phyloP scores from a whole-genome alignment of 2,888 invertebrate genomes.

The Labia minor region DNA sequence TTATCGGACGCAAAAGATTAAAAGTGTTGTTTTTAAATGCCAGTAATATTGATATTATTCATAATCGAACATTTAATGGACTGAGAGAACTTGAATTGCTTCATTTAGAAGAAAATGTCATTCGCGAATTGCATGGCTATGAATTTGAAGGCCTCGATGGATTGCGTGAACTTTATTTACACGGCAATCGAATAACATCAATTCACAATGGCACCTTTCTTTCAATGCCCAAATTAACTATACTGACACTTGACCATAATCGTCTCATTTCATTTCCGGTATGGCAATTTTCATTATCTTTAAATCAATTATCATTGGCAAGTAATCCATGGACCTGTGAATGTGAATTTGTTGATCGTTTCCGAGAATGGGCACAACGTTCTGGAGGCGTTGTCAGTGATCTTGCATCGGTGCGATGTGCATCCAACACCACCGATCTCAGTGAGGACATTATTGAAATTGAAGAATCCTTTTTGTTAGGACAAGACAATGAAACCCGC shows the following conservation, averaged over 20 bases:
- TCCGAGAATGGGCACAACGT: slow-evolving; percentile 63
- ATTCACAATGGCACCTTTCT: slow-evolving; percentile 63
- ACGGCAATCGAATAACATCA: slow-evolving; percentile 57
- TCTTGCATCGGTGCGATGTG: slow-evolving; percentile 52
- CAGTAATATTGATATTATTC: slow-evolving; percentile 64
- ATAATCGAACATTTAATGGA: slow-evolving; percentile 78
- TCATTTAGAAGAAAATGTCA: slow-evolving; percentile 62
- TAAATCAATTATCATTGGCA: slow-evolving; percentile 54
- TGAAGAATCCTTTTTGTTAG: slow-evolving; percentile 32
- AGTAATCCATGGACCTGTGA: slow-evolving; percentile 75
- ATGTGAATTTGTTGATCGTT: slow-evolving; percentile 63
- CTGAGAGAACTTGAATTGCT: slow-evolving; percentile 61
- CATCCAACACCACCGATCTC: slow-evolving; percentile 46
- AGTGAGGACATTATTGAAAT: slow-evolving; percentile 47
- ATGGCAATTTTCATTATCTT: slow-evolving; percentile 56
- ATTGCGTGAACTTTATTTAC: slow-evolving; percentile 59
- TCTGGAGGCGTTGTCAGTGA: slow-evolving; percentile 54
- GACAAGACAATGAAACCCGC: slow-evolving; percentile 48
- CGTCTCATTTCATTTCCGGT: slow-evolving; percentile 55
- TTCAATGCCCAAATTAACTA: slow-evolving; percentile 51
- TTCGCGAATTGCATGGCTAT: slow-evolving; percentile 59
- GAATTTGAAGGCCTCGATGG: slow-evolving; percentile 70
- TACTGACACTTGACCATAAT: slow-evolving; percentile 62
- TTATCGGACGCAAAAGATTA: slow-evolving; percentile 71
- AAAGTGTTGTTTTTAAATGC: slow-evolving; percentile 65